These are phyloP conservation scores for Syritta pipiens DNA, from an alignment of 2,888 invertebrate genomes.

Conservation along the genomic window DNA sequence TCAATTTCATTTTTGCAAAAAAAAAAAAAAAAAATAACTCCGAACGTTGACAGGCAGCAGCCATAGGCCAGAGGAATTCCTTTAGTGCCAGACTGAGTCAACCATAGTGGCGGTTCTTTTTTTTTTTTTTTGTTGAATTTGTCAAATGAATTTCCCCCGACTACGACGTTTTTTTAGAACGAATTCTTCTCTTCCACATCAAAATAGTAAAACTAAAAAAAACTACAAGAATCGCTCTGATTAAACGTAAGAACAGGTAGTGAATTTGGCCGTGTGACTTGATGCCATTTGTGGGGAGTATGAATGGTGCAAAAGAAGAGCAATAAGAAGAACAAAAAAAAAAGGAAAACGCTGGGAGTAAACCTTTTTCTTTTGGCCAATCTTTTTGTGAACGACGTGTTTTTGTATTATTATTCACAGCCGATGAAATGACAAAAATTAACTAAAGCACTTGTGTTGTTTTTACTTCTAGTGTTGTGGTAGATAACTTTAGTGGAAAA, in stretches of 20 bases:
- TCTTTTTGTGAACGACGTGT: neutral
- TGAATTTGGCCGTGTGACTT: neutral
- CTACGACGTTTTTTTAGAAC: constrained; percentile 45
- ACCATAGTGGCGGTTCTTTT: constrained; percentile 2
- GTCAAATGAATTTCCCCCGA: constrained; percentile 49
- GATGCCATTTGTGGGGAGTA: neutral
- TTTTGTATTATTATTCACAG: constrained; percentile 6
- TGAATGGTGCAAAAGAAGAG: neutral
- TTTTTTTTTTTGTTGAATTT: constrained; percentile 29
- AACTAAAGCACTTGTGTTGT: constrained; percentile 1
- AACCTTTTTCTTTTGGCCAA: constrained; percentile 16
- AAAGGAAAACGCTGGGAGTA: constrained; percentile 20
- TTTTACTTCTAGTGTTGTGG: constrained; percentile 30
- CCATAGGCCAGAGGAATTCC: constrained; percentile 27
- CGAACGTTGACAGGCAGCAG: constrained; percentile 13
- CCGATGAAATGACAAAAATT: constrained; percentile 11
- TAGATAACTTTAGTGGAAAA: constrained; percentile 40
- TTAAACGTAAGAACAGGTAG: constrained; percentile 47
- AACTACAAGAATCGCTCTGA: constrained; percentile 25
- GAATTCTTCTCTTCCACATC: constrained; percentile 21
- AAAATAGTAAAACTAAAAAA: constrained; percentile 42
- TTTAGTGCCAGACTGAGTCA: constrained; percentile 16
- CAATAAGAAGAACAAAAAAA: neutral
- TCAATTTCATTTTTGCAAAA: too few relatives aligned
- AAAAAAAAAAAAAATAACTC: neutral